These are phyloP conservation scores for Halocaridina rubra DNA, from an alignment of 2,888 invertebrate genomes.

Conservation along the genomic window DNA sequence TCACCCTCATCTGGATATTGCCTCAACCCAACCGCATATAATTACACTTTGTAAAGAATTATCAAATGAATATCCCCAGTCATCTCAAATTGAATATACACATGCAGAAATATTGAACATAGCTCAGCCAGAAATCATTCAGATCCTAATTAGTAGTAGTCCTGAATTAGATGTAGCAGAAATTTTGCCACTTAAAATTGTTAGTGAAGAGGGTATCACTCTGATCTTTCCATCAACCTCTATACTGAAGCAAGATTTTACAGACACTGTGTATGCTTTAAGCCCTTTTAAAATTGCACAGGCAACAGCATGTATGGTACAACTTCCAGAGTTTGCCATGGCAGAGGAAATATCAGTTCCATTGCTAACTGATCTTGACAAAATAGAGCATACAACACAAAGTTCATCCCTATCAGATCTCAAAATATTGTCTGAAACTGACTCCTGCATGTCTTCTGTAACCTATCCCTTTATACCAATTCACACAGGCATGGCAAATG, in stretches of 20 bases:
- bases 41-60: background rate
- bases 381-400: background rate
- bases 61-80: background rate
- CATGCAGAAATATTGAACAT: background rate
- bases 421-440: no score
- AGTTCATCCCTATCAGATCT: background rate
- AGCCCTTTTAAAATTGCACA: constrained; percentile 7
- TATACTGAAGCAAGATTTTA: background rate
- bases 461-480: constrained; percentile 24
- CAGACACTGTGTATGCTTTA: background rate
- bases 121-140: background rate
- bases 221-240: background rate
- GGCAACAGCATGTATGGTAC: background rate
- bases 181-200: background rate
- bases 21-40: background rate
- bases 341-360: background rate
- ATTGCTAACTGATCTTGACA: background rate
- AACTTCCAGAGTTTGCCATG: background rate
- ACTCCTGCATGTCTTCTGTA: constrained; percentile 20
- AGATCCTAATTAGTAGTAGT: background rate
- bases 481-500: constrained; percentile 20
- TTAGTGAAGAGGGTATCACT: constrained; percentile 1
- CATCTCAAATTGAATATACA: background rate
- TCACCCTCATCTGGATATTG: background rate
- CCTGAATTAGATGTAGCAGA: background rate